Percentiles rank a stretch among this genome's conserved stretches.
Evolutionary conservation across 2,113 vertebrate species (phyloP).

Genomic region (Mugil cephalus): DNA sequence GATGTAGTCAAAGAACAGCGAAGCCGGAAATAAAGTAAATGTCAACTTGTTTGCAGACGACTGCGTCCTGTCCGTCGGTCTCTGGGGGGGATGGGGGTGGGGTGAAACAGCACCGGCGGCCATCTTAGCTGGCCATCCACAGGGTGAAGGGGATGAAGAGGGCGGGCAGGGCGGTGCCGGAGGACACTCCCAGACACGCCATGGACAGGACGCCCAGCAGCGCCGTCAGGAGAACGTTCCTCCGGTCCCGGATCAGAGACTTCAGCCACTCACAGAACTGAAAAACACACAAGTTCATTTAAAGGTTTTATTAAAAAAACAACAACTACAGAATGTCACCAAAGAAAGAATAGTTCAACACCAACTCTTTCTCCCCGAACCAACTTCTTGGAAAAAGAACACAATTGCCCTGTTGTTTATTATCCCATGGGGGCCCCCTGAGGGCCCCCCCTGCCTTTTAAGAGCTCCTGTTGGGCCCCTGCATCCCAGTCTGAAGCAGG

Average conservation of each 20-base stretch:
- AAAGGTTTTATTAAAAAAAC: too few species aligned
- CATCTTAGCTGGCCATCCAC: slow-evolving; percentile 92
- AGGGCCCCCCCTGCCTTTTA: slow-evolving; percentile 5
- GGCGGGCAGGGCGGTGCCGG: slow-evolving; percentile 85
- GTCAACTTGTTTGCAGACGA: slow-evolving; percentile 30
- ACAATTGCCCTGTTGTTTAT: slow-evolving; percentile 39
- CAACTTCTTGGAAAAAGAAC: not conserved
- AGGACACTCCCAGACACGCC: slow-evolving; percentile 85
- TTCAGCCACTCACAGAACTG: slow-evolving; percentile 95
- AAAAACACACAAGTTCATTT: not conserved
- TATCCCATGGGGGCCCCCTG: slow-evolving; percentile 8
- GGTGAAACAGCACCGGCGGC: too few species aligned
- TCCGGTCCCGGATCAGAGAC: slow-evolving; percentile 92
- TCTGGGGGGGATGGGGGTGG: too few species aligned
- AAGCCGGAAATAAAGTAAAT: not conserved
- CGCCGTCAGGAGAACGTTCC: slow-evolving; percentile 84
- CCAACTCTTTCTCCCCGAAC: not conserved
- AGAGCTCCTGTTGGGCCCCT: slow-evolving; percentile 27
- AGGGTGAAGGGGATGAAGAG: slow-evolving; percentile 91
- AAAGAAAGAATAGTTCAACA: too few species aligned
- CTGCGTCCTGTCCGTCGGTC: not conserved
- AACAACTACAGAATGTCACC: too few species aligned
- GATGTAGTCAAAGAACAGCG: not conserved
- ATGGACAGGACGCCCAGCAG: slow-evolving; percentile 88
- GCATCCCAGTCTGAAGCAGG: too few species aligned